Evolutionary conservation across 2,113 vertebrate genomes (phyloP).

Genomic region (Microcebus griseorufus): DNA sequence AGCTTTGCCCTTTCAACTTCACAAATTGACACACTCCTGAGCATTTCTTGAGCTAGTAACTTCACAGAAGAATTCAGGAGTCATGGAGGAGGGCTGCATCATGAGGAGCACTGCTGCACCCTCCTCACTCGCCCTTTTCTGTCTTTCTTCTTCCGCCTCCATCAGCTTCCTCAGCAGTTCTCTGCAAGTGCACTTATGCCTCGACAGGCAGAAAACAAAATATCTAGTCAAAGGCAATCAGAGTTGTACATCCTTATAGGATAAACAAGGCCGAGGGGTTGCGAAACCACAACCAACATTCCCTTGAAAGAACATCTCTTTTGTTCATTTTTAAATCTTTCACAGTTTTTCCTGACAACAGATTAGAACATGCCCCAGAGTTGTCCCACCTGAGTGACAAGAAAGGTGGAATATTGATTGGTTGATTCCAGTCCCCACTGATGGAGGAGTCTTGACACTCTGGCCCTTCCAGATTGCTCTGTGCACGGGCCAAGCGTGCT

Average conservation of each 20-base stretch:
- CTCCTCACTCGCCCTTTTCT: neutral
- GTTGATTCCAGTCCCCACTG: neutral
- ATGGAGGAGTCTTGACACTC: neutral
- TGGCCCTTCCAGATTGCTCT: neutral
- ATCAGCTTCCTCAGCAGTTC: neutral
- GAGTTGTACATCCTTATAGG: neutral
- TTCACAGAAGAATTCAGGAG: neutral
- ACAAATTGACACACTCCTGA: neutral
- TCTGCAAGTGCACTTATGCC: neutral
- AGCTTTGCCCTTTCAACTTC: neutral
- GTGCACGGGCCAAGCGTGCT: neutral
- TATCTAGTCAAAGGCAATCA: neutral
- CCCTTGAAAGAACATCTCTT: neutral
- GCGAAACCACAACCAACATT: neutral
- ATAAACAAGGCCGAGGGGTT: neutral
- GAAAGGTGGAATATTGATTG: neutral
- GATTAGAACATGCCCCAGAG: neutral
- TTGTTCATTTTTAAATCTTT: neutral
- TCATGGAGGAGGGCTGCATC: neutral
- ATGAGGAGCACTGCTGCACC: neutral
- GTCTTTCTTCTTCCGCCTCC: neutral
- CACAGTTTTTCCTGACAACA: neutral
- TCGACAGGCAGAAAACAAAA: neutral
- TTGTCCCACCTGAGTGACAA: neutral
- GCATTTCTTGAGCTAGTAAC: neutral